These are phyloP conservation scores for Tapera naevia DNA, from an alignment of 2,797 vertebrate species.

Conservation along the genomic window DNA sequence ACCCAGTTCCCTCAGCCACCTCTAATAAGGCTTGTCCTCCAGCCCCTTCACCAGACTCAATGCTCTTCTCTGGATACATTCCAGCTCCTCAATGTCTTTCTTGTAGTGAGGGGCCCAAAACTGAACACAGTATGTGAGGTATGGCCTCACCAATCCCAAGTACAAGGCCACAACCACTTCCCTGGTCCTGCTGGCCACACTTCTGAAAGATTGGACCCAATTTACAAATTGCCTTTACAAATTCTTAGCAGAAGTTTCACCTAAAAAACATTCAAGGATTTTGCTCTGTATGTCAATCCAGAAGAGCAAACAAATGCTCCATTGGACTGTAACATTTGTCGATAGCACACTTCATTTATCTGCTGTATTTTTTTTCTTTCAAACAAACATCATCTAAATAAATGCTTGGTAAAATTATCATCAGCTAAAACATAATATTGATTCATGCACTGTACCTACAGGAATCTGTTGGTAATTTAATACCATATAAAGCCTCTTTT, in stretches of 20 bases:
- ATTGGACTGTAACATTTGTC: not conserved
- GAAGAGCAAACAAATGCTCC: slow-evolving; percentile 25
- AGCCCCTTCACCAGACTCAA: no score
- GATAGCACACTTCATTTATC: not conserved
- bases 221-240: slow-evolving; percentile 4
- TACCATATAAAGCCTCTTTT: not conserved
- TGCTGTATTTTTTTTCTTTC: not conserved
- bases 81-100: no score
- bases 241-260: slow-evolving; percentile 30
- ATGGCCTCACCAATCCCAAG: no score
- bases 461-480: slow-evolving; percentile 32
- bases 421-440: not conserved
- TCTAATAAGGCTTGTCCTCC: no score
- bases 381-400: not conserved
- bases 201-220: not conserved
- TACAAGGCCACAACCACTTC: no score
- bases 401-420: not conserved
- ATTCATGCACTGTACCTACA: slow-evolving; percentile 4
- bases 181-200: no score
- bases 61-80: no score
- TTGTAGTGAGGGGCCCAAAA: no score
- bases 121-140: no score
- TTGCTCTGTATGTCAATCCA: not conserved
- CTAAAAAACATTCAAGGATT: slow-evolving; percentile 43
- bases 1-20: no score